Evolutionary conservation across 2,888 invertebrate species (phyloP), one percentile per base, ranked within the genome.

Genomic region (Parthenolecanium corni): DNA sequence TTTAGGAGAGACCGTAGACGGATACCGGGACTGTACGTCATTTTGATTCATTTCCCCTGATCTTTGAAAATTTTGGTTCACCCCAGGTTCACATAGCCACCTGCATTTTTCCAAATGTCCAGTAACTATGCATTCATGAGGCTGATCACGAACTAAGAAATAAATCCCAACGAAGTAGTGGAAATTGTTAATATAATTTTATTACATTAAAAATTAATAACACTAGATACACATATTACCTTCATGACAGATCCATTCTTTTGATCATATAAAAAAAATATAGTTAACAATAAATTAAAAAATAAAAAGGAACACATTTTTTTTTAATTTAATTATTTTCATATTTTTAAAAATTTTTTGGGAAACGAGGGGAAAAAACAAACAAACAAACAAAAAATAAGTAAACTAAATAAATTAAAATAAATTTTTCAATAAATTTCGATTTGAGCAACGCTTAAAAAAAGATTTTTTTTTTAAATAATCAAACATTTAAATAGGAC

Each of bases 141-240:
- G n/a, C n/a, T n/a, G n/a, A n/a, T n/a, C n/a, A n/a, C n/a, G n/a
- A n/a, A n/a, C n/a, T n/a, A n/a, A n/a, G n/a, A n/a, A n/a, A n/a
- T n/a, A n/a, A n/a, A n/a, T n/a, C n/a, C n/a, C 5, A 49, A 49
- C 21, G 23, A 49, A 23, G 31, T 57, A 31, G 24, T 57, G 57
- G 44, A 61, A 61, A 61, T 61, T 61, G 61, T 61, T 61, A 61
- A 61, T 61, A 61, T 61, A 23, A 61, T 61, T 49, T 61, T 61
- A 61, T 61, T 61, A 61, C 61, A 61, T 61, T 61, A 61, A 61
- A 61, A 61, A 61, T 61, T 61, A 61, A 61, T 61, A 63, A 63
- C 54, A 63, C 63, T 63, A 63, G 63, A 63, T 63, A 63, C 63
- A 63, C 63, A 63, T 63, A 63, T 63, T 63, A 63, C 63, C 61